Percentiles rank a stretch among this genome's conserved stretches.
phyloP scores from a whole-genome alignment of 2,888 invertebrate genomes.

The Melanargia galathea region DNA sequence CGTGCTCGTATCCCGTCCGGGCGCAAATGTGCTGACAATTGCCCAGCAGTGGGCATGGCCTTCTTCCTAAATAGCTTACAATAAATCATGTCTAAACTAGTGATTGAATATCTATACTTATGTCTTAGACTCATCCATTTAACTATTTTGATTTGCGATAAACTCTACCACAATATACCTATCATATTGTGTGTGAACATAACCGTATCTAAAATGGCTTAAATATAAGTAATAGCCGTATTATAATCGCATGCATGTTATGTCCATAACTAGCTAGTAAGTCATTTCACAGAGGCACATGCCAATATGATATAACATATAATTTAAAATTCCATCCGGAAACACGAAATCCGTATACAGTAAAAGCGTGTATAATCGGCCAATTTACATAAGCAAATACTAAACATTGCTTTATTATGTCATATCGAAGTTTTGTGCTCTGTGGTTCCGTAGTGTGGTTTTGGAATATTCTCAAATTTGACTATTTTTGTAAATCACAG shows the following conservation, averaged over 20 bases:
- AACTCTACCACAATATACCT: too few relatives aligned
- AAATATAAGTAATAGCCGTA: not conserved
- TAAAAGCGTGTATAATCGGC: constrained; percentile 41
- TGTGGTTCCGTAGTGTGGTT: not conserved
- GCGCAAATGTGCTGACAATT: too few relatives aligned
- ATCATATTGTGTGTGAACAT: not conserved
- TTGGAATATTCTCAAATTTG: not conserved
- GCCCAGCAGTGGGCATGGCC: too few relatives aligned
- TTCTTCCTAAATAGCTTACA: too few relatives aligned
- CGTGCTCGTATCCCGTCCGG: too few relatives aligned
- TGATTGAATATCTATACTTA: too few relatives aligned
- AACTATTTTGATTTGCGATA: too few relatives aligned
- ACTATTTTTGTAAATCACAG: too few relatives aligned
- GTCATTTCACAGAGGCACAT: constrained; percentile 18
- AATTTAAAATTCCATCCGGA: constrained; percentile 36
- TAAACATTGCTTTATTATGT: constrained; percentile 2
- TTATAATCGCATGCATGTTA: constrained; percentile 2
- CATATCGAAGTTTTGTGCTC: not conserved
- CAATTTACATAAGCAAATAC: constrained; percentile 11
- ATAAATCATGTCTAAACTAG: too few relatives aligned
- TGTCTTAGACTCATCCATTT: too few relatives aligned
- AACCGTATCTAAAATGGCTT: not conserved
- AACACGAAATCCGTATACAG: constrained; percentile 38
- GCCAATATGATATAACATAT: constrained; percentile 39
- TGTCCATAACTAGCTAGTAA: not conserved